A percentile compares a stretch with the other conserved stretches of the same genome.
phyloP scores from a whole-genome alignment of 2,797 vertebrate genomes.

The Acridotheres tristis region DNA sequence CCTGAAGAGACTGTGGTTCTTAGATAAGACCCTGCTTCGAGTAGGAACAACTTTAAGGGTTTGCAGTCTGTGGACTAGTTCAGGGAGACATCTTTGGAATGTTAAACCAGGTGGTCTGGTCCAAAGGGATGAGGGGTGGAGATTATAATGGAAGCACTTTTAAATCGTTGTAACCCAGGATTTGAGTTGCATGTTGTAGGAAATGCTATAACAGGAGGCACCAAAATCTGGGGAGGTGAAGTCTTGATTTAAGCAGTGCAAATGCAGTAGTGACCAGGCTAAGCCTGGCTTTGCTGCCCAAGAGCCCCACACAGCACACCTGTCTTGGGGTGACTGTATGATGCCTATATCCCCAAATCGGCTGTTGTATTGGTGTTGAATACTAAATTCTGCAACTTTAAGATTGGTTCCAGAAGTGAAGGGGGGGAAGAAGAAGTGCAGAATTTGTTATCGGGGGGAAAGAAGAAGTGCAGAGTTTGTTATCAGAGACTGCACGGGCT shows the following conservation, averaged over 20 bases:
- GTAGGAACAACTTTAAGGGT: neutral
- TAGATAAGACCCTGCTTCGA: neutral
- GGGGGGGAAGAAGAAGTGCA: too few species aligned
- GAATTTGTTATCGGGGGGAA: too few species aligned
- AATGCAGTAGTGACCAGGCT: neutral
- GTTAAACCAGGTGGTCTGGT: neutral
- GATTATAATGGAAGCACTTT: neutral
- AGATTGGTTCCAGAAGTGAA: too few species aligned
- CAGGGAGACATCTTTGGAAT: neutral
- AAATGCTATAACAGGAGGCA: rapidly evolving
- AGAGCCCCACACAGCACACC: neutral
- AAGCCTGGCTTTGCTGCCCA: neutral
- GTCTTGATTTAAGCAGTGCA: neutral
- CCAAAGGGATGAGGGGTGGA: rapidly evolving
- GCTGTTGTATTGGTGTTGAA: too few species aligned
- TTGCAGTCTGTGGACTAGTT: neutral
- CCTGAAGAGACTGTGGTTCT: neutral
- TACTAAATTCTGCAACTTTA: too few species aligned
- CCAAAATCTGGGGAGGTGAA: neutral
- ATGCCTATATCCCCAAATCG: too few species aligned
- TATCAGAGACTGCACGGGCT: too few species aligned
- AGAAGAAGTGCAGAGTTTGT: too few species aligned
- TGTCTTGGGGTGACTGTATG: too few species aligned
- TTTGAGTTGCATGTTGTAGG: neutral
- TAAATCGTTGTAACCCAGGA: neutral